A percentile compares a stretch with the other conserved stretches of the same genome.
These are phyloP conservation scores for Oceanodroma tethys DNA, from an alignment of 2,113 vertebrate species.

Conservation along the genomic window DNA sequence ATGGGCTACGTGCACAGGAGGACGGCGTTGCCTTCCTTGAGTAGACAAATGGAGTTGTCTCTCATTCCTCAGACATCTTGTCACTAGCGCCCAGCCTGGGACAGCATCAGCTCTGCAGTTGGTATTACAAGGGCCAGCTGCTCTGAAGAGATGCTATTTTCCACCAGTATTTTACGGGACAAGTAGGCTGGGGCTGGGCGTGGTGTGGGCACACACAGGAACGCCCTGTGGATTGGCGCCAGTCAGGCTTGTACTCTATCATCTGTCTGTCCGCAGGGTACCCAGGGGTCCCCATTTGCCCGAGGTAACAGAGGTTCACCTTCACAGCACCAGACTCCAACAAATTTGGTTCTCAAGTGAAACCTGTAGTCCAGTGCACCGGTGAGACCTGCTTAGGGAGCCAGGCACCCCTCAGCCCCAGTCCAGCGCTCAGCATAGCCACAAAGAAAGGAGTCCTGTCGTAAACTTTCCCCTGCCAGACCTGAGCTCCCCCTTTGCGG, in stretches of 20 bases:
- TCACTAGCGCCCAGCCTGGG: neutral
- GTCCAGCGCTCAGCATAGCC: neutral
- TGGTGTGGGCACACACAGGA: neutral
- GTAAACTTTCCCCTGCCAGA: neutral
- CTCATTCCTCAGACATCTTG: neutral
- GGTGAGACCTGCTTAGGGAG: neutral
- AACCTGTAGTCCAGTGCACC: neutral
- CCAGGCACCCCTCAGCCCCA: neutral
- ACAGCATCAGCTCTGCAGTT: neutral
- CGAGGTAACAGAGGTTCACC: neutral
- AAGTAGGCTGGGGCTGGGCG: neutral
- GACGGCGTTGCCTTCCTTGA: neutral
- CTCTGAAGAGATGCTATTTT: neutral
- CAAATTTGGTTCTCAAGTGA: neutral
- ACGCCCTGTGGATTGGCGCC: neutral
- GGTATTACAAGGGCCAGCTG: neutral
- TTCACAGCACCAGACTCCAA: neutral
- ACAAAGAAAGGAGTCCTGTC: too few species aligned
- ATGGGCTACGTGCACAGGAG: neutral
- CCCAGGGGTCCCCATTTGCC: neutral
- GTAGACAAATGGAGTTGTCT: neutral
- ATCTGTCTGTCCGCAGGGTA: rapidly evolving
- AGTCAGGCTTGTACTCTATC: neutral
- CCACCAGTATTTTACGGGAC: neutral
- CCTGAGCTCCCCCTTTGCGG: neutral